Evolutionary conservation across 2,113 vertebrate genomes (phyloP).

Genomic region (Thunnus maccoyii): DNA sequence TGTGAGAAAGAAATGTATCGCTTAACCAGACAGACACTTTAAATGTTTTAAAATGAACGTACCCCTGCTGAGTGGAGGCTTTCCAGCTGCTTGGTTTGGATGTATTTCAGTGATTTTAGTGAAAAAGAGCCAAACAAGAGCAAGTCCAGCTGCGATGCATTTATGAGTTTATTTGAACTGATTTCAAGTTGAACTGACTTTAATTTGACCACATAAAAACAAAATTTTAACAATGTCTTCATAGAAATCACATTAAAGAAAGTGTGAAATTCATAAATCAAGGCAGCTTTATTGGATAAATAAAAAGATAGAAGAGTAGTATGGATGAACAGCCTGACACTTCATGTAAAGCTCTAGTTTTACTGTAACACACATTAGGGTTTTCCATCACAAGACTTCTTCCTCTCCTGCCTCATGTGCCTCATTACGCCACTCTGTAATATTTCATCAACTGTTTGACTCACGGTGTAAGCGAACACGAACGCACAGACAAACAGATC

Average conservation of each 20-base stretch:
- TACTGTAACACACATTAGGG: not conserved
- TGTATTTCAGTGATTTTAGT: not conserved
- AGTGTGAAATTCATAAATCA: not conserved
- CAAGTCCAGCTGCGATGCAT: not conserved
- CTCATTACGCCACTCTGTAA: slow-evolving; percentile 13
- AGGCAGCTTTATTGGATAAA: not conserved
- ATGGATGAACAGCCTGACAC: not conserved
- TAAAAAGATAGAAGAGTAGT: not conserved
- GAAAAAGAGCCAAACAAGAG: not conserved
- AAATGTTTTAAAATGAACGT: not conserved
- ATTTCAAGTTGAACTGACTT: not conserved
- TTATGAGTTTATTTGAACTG: not conserved
- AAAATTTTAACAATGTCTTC: not conserved
- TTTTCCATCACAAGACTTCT: slow-evolving; percentile 8
- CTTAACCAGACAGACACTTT: too few species aligned
- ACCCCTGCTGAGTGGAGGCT: not conserved
- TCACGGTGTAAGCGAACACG: slow-evolving; percentile 36
- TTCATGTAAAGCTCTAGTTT: not conserved
- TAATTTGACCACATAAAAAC: not conserved
- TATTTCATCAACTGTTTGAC: slow-evolving; percentile 65
- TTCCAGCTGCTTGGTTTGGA: slow-evolving; percentile 8
- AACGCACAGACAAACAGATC: slow-evolving; percentile 46
- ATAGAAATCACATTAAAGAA: not conserved
- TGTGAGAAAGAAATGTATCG: too few species aligned
- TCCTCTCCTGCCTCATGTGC: slow-evolving; percentile 2